These are phyloP conservation scores for Bradypodion ventrale DNA, from an alignment of 2,797 vertebrate genomes.

Conservation along the genomic window DNA sequence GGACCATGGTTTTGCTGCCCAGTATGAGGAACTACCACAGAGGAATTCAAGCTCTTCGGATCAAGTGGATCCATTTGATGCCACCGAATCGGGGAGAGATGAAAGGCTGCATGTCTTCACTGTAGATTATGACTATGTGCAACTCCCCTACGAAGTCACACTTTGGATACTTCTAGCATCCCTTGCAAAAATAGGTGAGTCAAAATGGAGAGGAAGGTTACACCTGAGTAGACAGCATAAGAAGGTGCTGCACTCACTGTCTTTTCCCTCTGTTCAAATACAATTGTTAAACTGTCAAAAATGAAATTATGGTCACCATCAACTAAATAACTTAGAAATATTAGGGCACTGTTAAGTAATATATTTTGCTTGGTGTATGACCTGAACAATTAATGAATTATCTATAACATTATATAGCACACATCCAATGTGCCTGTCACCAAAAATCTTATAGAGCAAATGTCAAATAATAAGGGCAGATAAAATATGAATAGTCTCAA, in stretches of 20 bases:
- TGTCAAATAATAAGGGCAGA: neutral
- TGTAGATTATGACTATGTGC: constrained; percentile 87
- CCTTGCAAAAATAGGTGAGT: constrained; percentile 95
- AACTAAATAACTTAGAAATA: neutral
- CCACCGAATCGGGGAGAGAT: constrained; percentile 57
- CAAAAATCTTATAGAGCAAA: neutral
- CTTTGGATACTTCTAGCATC: constrained; percentile 94
- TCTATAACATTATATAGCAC: neutral
- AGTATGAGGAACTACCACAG: constrained; percentile 25
- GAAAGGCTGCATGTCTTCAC: constrained; percentile 82
- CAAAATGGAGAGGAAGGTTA: neutral
- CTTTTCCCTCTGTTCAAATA: neutral
- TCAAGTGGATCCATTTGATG: neutral
- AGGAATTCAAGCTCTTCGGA: constrained; percentile 25
- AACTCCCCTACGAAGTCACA: constrained; percentile 93
- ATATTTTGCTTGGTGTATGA: neutral
- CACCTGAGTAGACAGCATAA: neutral
- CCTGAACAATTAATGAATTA: neutral
- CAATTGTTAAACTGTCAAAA: neutral
- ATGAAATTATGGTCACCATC: neutral
- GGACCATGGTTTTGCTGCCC: constrained; percentile 41
- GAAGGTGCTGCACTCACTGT: neutral
- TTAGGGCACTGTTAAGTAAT: neutral
- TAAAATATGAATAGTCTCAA: neutral
- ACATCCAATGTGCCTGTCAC: neutral